Percentiles rank a stretch among this genome's conserved stretches.
These are phyloP conservation scores for Acleris laterana DNA, from an alignment of 2,888 invertebrate genomes.

Conservation along the genomic window DNA sequence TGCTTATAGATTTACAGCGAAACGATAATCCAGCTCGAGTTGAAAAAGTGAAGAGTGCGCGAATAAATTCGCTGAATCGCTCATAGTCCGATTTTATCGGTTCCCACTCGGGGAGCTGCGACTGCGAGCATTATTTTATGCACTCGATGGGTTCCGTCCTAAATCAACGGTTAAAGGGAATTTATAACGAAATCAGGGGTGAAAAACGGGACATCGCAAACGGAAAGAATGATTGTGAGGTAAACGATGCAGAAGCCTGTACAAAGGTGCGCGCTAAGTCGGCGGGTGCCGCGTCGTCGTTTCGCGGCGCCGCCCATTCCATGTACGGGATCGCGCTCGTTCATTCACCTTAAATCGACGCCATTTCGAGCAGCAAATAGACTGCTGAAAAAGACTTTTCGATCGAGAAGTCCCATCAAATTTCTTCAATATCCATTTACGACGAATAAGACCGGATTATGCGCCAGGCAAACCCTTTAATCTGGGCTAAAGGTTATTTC, in stretches of 20 bases:
- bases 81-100: conserved; percentile 30
- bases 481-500: conserved; percentile 73
- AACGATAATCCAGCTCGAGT: neutral
- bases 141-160: conserved; percentile 30
- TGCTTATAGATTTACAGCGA: too few species aligned
- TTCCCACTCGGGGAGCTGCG: conserved; percentile 26
- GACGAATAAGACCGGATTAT: conserved; percentile 78
- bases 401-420: conserved; percentile 76
- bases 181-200: conserved; percentile 32
- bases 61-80: conserved; percentile 28
- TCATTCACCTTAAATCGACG: conserved; percentile 82
- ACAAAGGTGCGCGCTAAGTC: conserved; percentile 34
- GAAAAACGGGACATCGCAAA: conserved; percentile 32
- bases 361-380: conserved; percentile 79
- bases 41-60: conserved; percentile 16
- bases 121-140: conserved; percentile 34
- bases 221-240: conserved; percentile 35
- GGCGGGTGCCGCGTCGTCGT: conserved; percentile 59
- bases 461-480: conserved; percentile 74
- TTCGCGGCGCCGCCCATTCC: conserved; percentile 80
- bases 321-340: conserved; percentile 79
- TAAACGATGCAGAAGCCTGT: conserved; percentile 36
- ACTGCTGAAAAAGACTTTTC: conserved; percentile 76
- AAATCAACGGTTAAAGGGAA: conserved; percentile 26
- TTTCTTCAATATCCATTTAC: conserved; percentile 81